Evolutionary conservation across 2,113 vertebrate genomes (phyloP), one percentile per base, ranked within the genome.

Genomic region (Gavialis gangeticus): DNA sequence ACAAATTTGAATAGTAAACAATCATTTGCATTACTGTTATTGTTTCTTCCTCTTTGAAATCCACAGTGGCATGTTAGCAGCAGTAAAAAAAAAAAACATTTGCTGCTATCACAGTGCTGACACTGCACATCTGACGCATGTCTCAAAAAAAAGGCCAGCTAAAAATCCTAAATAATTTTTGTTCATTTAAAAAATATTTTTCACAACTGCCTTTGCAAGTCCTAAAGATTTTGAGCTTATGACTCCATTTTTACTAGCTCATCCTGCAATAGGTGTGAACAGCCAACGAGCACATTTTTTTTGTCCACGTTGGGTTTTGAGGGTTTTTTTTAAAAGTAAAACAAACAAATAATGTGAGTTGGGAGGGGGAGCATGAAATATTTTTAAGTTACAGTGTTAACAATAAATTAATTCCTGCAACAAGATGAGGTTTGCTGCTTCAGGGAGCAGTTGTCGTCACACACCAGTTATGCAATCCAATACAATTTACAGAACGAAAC

Each of bases 401-500:
- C 19, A 0, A 5, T 28, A 80, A 56, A 75, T 46, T 10, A 34
- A 18, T 90, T 92, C 89, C 84, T 79, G 67, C 14, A 83, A 78
- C 27, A 93, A 95, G 85, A 79, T 86, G 92, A 69, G 24, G 55
- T 76, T 93, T 17, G 30, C 60, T 89, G 91, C 96, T 90, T 92
- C 27, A 95, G 94, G 92, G 87, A 66, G 75, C 5, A 69, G 57
- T 93, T 96, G 93, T 94, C 46, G 90, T 95, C 91, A 15, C 92
- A 91, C 93, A 91, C 93, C 84, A 92, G 91, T 95, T 92, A 84
- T 64, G 83, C 66, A 91, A 30, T 92, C 37, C 28, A 85, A 85
- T 64, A 85, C 58, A 96, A 93, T 92, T 95, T 84, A 84, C 79
- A 87, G 84, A 86, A 90, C 46, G 86, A 94, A 94, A 90, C 95